phyloP scores from a whole-genome alignment of 2,888 invertebrate species.

The Acronicta alni region DNA sequence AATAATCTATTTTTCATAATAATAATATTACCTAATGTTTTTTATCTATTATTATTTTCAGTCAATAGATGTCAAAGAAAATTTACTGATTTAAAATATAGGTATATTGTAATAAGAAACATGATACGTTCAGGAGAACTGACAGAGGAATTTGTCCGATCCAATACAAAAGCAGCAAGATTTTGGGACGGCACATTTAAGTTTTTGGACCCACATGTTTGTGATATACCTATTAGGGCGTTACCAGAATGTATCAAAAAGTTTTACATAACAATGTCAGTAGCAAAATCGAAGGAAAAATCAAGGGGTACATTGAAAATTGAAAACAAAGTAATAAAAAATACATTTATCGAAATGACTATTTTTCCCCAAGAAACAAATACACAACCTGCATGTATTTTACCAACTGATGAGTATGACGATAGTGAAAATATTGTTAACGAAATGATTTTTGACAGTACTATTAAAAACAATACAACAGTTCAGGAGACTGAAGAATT shows the following conservation, averaged over 20 bases:
- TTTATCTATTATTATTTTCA: slow-evolving; percentile 25
- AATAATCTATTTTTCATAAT: too few species aligned
- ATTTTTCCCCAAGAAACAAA: not conserved
- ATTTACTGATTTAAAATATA: slow-evolving; percentile 12
- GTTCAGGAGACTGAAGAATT: not conserved
- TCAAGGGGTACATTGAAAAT: too few species aligned
- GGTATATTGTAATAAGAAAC: slow-evolving; percentile 22
- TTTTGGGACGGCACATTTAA: slow-evolving; percentile 32
- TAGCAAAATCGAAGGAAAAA: too few species aligned
- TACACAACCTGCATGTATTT: slow-evolving; percentile 23
- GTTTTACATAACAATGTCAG: too few species aligned
- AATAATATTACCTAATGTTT: not conserved
- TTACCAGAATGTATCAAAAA: too few species aligned
- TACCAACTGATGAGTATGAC: slow-evolving; percentile 14
- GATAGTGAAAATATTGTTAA: not conserved
- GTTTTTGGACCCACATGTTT: slow-evolving; percentile 28
- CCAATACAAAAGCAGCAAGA: not conserved
- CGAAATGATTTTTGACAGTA: not conserved
- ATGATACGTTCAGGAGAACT: slow-evolving; percentile 13
- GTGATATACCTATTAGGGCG: not conserved
- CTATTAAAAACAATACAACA: not conserved
- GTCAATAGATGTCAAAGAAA: slow-evolving; percentile 2
- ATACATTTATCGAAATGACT: too few species aligned
- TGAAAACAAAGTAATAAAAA: not conserved
- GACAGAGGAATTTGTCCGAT: slow-evolving; percentile 3